Evolutionary conservation across 2,888 invertebrate species (phyloP), one percentile per base, ranked within the genome.

Genomic region (Sphaerophoria rueppellii): DNA sequence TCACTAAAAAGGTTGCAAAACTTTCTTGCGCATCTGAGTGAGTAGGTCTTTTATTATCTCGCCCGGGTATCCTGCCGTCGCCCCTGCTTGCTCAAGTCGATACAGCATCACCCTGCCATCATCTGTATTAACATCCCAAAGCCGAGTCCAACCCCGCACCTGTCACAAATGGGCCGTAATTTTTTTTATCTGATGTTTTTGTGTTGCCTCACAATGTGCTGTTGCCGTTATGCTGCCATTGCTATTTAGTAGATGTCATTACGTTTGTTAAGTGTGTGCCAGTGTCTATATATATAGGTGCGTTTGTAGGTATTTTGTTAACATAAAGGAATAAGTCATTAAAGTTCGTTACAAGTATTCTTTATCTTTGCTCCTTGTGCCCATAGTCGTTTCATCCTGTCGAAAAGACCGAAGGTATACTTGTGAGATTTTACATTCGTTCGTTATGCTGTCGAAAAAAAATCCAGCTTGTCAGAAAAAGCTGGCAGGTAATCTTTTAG

Each of bases 241-340:
- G 55, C 69, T 63, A 46, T 60, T 76, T 37, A 60, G 72, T 71
- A 81, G 80, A 73, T 75, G 83, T 72, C 83, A 85, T 85, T 81
- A 81, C 69, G 69, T 81, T 85, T 65, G 80, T 76, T 80, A 70
- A 81, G 80, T 67, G 71, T 67, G 54, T 67, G 52, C 40, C 7
- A 34, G 46, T 46, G 24, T 2, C 24, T 24, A 24, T 24, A 24
- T 24, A 24, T 24, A 24, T 24, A 24, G 24, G 24, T 24, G 24
- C 32, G 79, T 65, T 55, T 43, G 40, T 60, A 60, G 40, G 40
- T 40, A 40, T 40, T 6, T 40, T 6, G 7, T 48, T 2, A 24
- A 69, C 83, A 82, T 75, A 83, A 83, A 80, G 80, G 80, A 83
- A 79, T 85, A 85, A 85, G 80, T 80, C 83, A 85, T 85, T 85